Percentiles rank a stretch among this genome's conserved stretches.
These are phyloP conservation scores for Rhizomys pruinosus DNA, from an alignment of 2,113 vertebrate species.

Conservation along the genomic window DNA sequence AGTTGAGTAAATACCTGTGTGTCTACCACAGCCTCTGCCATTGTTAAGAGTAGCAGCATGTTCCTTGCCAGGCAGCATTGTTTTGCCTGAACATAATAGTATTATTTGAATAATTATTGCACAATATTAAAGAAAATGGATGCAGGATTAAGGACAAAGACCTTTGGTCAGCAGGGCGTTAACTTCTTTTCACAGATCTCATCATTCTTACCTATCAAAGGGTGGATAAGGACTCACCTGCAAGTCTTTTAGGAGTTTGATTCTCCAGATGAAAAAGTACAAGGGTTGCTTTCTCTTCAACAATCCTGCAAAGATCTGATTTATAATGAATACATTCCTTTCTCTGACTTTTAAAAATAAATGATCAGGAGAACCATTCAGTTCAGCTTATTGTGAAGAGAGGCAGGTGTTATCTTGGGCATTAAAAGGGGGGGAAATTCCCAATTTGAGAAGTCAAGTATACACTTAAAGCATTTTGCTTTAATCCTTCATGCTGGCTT, in stretches of 20 bases:
- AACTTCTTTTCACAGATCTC: background rate
- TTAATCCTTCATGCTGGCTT: slow-evolving; percentile 74
- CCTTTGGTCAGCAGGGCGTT: background rate
- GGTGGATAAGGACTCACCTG: background rate
- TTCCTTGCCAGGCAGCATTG: background rate
- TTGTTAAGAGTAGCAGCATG: background rate
- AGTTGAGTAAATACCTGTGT: background rate
- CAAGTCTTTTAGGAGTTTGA: background rate
- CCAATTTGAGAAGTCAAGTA: slow-evolving; percentile 53
- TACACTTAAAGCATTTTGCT: slow-evolving; percentile 60
- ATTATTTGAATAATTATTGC: background rate
- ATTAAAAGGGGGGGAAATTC: slow-evolving; percentile 4
- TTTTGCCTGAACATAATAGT: background rate
- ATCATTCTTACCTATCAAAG: slow-evolving; percentile 30
- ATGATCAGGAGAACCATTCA: background rate
- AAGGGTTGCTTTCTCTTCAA: background rate
- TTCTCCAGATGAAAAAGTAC: background rate
- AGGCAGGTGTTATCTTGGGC: background rate
- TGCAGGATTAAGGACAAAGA: background rate
- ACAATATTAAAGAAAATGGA: background rate
- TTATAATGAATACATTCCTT: background rate
- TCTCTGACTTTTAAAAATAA: slow-evolving; percentile 16
- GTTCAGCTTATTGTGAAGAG: slow-evolving; percentile 42
- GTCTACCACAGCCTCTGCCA: background rate
- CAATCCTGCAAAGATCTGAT: background rate